Percentiles rank a stretch among this genome's conserved stretches.
phyloP scores from a whole-genome alignment of 2,113 vertebrate species.

The Columba janthina region DNA sequence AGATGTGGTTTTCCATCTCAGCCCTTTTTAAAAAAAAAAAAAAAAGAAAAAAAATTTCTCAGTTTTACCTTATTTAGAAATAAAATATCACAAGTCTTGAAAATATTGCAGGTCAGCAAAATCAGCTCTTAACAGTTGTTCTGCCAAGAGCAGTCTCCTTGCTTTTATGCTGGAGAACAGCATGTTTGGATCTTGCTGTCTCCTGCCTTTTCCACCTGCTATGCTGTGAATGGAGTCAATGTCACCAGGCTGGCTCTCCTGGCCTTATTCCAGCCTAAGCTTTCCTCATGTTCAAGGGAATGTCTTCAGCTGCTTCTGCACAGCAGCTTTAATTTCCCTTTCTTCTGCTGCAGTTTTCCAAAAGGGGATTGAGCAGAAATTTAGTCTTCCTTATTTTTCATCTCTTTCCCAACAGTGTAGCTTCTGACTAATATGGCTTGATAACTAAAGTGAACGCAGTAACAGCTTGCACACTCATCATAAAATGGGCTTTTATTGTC shows the following conservation, averaged over 20 bases:
- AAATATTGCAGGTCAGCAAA: conserved; percentile 11
- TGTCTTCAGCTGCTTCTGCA: conserved; percentile 35
- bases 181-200: neutral
- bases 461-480: neutral
- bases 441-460: neutral
- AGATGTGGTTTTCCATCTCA: neutral
- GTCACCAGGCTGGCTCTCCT: neutral
- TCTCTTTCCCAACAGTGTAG: neutral
- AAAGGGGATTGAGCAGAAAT: neutral
- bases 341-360: neutral
- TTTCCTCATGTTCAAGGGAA: conserved; percentile 20
- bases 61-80: conserved; percentile 23
- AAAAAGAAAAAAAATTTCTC: neutral
- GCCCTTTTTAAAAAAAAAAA: neutral
- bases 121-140: neutral
- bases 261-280: conserved; percentile 28
- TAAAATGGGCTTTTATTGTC: neutral
- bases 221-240: conserved; percentile 34
- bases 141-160: neutral
- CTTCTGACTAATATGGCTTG: neutral
- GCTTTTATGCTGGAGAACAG: neutral
- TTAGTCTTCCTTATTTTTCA: neutral
- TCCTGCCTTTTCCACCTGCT: conserved; percentile 26
- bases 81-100: neutral
- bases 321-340: conserved; percentile 4